Evolutionary conservation across 1,140 invertebrate genomes (phyloP), one percentile per base, ranked within the genome.

Genomic region (Philotrypesis tridentata): DNA sequence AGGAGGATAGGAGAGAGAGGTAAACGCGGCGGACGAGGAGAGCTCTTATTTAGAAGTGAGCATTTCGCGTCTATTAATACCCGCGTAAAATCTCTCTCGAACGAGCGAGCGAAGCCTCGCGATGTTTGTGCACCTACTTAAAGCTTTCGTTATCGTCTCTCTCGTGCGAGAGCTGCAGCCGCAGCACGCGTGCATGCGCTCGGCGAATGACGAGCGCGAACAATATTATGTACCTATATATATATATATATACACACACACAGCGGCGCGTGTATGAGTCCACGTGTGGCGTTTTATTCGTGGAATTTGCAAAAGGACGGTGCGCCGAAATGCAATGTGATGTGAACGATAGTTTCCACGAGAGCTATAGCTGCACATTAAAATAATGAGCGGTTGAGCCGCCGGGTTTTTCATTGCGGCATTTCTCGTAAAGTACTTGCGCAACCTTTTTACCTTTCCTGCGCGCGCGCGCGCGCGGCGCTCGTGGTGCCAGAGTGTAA

Each of bases 41-140:
- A 76, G 73, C 48, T 82, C 73, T 71, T 63, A 82, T 82, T 82
- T 82, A 82, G 73, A 82, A 76, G 73, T 14, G 73, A 82, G 31
- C 72, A 67, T 82, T n/a, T 76, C 63, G 73, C 71, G n/a, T 75
- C 80, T 82, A 82, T 82, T 82, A 76, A 82, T 82, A 82, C n/a
- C 8, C 63, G 63, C 4, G 31, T 61, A 68, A 71, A 82, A n/a
- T n/a, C n/a, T n/a, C n/a, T n/a, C 27, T 76, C 27, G 23, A 82
- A 61, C n/a, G n/a, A n/a, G n/a, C n/a, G n/a, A n/a, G n/a, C n/a
- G 61, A 21, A 37, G 43, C 43, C 40, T 40, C 55, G n/a, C 48
- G 71, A 27, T 27, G 79, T 74, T 80, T 67, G 72, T 82, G 76
- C 80, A 82, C 65, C 73, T 82, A 76, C 63, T 82, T 80, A 74